These are phyloP conservation scores for Elgaria multicarinata DNA, from an alignment of 2,113 vertebrate species.

Conservation along the genomic window DNA sequence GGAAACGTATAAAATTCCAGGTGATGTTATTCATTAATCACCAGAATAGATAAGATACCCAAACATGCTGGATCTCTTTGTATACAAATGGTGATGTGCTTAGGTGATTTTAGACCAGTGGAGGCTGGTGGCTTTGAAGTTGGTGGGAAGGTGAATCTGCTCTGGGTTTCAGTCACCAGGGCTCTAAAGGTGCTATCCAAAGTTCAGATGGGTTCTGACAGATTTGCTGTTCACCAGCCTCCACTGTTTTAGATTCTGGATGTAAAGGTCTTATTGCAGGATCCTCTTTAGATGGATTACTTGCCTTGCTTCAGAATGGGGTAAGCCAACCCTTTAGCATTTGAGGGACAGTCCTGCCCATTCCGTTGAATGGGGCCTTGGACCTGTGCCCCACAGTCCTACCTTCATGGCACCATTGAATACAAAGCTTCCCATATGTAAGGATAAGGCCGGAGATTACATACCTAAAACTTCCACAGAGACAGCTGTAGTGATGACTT, in stretches of 20 bases:
- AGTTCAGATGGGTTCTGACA: too few species aligned
- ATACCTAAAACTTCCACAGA: constrained; percentile 81
- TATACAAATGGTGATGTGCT: neutral
- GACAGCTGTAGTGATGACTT: constrained; percentile 75
- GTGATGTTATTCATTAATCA: fast-evolving
- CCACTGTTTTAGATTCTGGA: neutral
- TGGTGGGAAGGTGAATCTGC: too few species aligned
- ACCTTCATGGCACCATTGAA: too few species aligned
- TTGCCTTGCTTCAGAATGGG: neutral
- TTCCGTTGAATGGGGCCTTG: neutral
- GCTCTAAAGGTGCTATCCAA: too few species aligned
- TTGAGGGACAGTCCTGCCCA: neutral
- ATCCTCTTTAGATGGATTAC: neutral
- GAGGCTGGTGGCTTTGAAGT: too few species aligned
- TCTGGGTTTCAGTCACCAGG: too few species aligned
- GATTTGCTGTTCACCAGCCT: too few species aligned
- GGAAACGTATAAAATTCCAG: neutral
- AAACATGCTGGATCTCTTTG: neutral
- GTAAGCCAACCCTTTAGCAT: neutral
- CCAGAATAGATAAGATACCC: neutral
- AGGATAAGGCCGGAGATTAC: neutral
- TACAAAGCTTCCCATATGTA: neutral
- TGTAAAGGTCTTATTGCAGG: neutral
- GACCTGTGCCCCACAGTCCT: neutral
- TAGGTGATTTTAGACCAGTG: neutral